These are phyloP conservation scores for Drosophila insularis DNA, from an alignment of 1,140 invertebrate genomes.

Conservation along the genomic window DNA sequence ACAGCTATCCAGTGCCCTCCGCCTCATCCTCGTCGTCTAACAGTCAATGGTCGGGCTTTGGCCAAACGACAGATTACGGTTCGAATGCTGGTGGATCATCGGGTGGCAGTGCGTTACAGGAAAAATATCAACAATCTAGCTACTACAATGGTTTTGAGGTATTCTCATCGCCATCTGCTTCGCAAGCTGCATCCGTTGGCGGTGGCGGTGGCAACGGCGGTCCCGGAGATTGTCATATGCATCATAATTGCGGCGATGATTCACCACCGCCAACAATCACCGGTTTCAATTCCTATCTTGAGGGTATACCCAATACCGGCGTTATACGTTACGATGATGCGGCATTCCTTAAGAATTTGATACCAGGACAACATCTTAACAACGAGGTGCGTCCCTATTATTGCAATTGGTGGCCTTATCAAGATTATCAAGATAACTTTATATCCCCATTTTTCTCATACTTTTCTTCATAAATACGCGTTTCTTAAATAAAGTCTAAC, in stretches of 20 bases:
- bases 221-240: conserved; percentile 61
- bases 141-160: conserved; percentile 79
- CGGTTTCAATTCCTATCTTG: conserved; percentile 79
- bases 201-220: conserved; percentile 25
- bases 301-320: conserved; percentile 78
- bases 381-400: conserved; percentile 80
- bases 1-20: conserved; percentile 37
- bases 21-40: conserved; percentile 16
- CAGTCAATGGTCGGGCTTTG: conserved; percentile 65
- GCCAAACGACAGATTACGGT: conserved; percentile 42
- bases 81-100: conserved; percentile 11
- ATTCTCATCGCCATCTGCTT: conserved; percentile 37
- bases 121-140: conserved; percentile 78
- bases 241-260: conserved; percentile 77
- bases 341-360: conserved; percentile 84
- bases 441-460: conserved; percentile 35
- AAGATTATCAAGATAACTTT: conserved; percentile 21
- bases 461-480: conserved; percentile 33
- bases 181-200: conserved; percentile 7
- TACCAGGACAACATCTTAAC: conserved; percentile 84
- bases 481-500: background rate
- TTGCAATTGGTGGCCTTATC: background rate
- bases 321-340: conserved; percentile 82
- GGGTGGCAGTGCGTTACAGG: conserved; percentile 54
- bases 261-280: conserved; percentile 81